Conservation (phyloP, 64 coral and sea anemone species). For the Montipora sp. region DNA sequence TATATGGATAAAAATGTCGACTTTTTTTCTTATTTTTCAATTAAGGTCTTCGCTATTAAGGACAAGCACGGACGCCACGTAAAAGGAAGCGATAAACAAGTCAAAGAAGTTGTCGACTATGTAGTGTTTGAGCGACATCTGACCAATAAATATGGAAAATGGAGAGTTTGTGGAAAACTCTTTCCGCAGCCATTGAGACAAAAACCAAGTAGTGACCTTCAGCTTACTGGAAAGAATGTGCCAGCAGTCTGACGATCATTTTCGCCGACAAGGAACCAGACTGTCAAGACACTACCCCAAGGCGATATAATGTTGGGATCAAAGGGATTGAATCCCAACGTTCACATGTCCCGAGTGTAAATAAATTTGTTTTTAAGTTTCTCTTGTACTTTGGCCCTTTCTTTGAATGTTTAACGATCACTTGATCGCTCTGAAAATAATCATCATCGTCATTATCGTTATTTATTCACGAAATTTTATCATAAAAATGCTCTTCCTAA, state of each 20-base stretch:
- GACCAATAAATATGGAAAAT: constrained; percentile 74
- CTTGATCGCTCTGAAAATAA: not conserved
- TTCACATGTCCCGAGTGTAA: not conserved
- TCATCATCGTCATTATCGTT: too few relatives aligned
- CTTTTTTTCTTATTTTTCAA: not conserved
- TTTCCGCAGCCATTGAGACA: constrained; percentile 50
- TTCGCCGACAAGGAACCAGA: too few relatives aligned
- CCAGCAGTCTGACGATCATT: constrained; percentile 1
- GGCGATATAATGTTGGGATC: too few relatives aligned
- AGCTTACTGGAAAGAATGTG: constrained; percentile 33
- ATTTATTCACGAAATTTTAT: too few relatives aligned
- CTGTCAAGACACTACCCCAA: too few relatives aligned
- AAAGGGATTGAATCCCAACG: too few relatives aligned
- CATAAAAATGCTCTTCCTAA: too few relatives aligned
- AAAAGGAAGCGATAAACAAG: constrained; percentile 85
- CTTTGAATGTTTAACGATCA: not conserved
- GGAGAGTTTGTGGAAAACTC: constrained; percentile 89
- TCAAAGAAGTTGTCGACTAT: constrained; percentile 85
- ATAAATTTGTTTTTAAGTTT: not conserved
- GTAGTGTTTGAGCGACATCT: constrained; percentile 88
- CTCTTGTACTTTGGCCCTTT: not conserved
- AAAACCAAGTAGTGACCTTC: constrained; percentile 11
- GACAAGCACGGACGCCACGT: constrained; percentile 79
- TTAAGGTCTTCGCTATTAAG: constrained; percentile 86
- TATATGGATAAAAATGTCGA: not conserved